Base-by-base conservation (phyloP, 2,888 invertebrate species). In the Cecidostiba fungosa region DNA sequence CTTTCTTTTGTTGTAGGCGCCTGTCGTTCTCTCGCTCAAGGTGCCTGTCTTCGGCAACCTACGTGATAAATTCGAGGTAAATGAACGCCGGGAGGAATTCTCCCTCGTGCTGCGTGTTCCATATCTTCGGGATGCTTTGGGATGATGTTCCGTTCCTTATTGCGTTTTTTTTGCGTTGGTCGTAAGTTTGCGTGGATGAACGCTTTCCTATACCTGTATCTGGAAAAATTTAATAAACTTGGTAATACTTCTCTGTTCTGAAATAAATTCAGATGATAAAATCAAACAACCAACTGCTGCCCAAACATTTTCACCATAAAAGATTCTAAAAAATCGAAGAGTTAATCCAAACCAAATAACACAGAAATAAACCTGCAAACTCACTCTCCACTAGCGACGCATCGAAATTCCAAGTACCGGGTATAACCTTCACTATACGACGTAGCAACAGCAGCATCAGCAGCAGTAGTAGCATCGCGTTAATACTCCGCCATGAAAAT, bases 1-100 rank as follows among this genome's bases (percentile, higher is more conserved):
- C 54, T 36, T 79, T 39, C 26, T 54, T 50, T 72, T 36, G 47
- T 54, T 16, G 2, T 23, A 54, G 77, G 6, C 10, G 14, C 14
- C 70, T 19, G 23, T 23, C 59, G 6, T 23, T 59, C 10, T n/a
- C 12, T 23, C 59, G 6, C 23, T 59, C 23, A 23, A 59, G 59
- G 23, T 59, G 77, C 16, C 19, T 39, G 36, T 79, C 70, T 79
- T 79, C 70, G 29, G 47, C 36, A 43, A 14, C 29, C 36, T 10
- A 36, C 54, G 79, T 72, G 70, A 79, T 79, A 79, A 79, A 70
- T 78, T 79, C 50, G 70, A 54, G 50, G 50, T 79, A 50, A 70
- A 69, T 70, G 50, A 70, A 79, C 50, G 23, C 0, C 0, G 39
- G 3, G 32, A 70, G 6, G 26, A n/a, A 70, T 66, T 39, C 43